Evolutionary conservation across 2,888 invertebrate genomes (phyloP).

Genomic region (Geophilus truncorum): DNA sequence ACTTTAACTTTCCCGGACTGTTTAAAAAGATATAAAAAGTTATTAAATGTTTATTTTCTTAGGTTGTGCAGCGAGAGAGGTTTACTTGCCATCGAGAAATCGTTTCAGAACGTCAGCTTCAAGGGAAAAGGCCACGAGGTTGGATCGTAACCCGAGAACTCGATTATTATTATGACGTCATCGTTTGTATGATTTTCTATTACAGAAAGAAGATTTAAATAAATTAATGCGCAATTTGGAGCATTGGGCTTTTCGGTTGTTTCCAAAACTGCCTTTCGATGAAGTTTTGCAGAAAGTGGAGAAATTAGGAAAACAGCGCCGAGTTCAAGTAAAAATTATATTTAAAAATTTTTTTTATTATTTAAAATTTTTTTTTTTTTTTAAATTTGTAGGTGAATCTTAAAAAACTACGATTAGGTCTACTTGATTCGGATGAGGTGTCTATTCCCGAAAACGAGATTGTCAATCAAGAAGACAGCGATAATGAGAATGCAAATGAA

Average conservation of each 20-base stretch:
- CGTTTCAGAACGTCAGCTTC: slow-evolving; percentile 75
- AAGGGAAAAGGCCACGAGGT: slow-evolving; percentile 68
- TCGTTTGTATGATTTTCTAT: background rate
- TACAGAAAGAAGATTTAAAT: slow-evolving; percentile 69
- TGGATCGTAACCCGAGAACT: background rate
- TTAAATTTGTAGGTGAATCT: slow-evolving; percentile 55
- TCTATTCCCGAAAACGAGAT: slow-evolving; percentile 42
- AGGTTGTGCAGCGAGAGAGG: slow-evolving; percentile 72
- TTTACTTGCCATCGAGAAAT: slow-evolving; percentile 68
- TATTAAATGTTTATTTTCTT: slow-evolving; percentile 37
- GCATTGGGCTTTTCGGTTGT: slow-evolving; percentile 90
- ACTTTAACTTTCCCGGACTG: background rate
- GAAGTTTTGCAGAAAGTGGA: slow-evolving; percentile 76
- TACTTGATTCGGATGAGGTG: slow-evolving; percentile 44
- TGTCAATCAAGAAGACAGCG: slow-evolving; percentile 52
- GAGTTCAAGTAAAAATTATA: slow-evolving; percentile 59
- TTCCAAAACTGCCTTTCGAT: slow-evolving; percentile 81
- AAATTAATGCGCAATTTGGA: slow-evolving; percentile 73
- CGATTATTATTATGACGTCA: slow-evolving; percentile 40
- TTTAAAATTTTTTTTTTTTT: slow-evolving; percentile 31
- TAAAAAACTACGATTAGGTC: slow-evolving; percentile 57
- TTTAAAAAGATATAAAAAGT: background rate
- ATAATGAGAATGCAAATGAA: slow-evolving; percentile 40
- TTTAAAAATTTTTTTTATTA: background rate
- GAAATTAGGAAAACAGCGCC: slow-evolving; percentile 72